phyloP scores from a whole-genome alignment of 2,113 vertebrate genomes.

The Sporophila hypoxantha region DNA sequence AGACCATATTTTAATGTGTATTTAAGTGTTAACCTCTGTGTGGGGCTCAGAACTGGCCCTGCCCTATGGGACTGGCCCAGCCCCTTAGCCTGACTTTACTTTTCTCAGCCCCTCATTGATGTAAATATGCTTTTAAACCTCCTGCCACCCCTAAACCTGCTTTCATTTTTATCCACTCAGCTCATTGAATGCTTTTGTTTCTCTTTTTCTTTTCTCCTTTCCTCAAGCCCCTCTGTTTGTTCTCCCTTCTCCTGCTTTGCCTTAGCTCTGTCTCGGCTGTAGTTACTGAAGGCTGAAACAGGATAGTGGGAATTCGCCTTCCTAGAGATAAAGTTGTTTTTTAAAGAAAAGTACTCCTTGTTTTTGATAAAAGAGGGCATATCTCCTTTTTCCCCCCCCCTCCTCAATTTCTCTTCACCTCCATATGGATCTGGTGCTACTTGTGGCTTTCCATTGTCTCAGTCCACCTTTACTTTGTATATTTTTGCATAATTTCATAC shows the following conservation, averaged over 20 bases:
- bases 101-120: background rate
- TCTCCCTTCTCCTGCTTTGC: background rate
- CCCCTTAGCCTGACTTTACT: background rate
- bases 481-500: background rate
- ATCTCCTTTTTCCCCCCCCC: no score
- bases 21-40: fast-evolving
- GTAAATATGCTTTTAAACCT: background rate
- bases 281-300: background rate
- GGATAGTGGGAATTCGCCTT: background rate
- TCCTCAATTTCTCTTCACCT: background rate
- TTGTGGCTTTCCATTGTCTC: background rate
- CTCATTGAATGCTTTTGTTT: background rate
- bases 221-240: background rate
- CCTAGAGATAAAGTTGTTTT: background rate
- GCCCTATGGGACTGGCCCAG: background rate
- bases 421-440: background rate
- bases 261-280: background rate
- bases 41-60: fast-evolving
- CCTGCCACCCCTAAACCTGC: background rate
- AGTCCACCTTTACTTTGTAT: background rate
- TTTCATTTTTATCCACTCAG: background rate
- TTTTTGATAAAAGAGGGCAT: background rate
- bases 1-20: fast-evolving
- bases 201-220: background rate
- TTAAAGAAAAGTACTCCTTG: background rate